A percentile compares a stretch with the other conserved stretches of the same genome.
Evolutionary conservation across 2,113 vertebrate genomes (phyloP).

Genomic region (Saimiri boliviensis): DNA sequence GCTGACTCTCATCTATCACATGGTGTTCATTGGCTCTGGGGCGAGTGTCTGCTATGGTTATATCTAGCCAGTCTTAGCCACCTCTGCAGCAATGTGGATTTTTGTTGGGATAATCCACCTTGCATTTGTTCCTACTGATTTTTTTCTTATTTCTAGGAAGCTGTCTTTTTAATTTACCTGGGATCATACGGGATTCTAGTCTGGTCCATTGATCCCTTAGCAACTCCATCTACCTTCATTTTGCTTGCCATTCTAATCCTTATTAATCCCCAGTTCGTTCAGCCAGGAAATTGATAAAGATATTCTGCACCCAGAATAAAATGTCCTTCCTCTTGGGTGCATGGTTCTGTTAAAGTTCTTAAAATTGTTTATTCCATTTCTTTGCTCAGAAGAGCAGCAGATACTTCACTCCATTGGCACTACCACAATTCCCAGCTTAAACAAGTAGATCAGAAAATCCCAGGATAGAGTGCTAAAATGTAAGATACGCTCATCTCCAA

Average conservation of each 20-base stretch:
- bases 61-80: neutral
- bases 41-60: neutral
- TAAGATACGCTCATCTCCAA: neutral
- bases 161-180: conserved; percentile 45
- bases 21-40: neutral
- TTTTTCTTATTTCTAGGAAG: conserved; percentile 59
- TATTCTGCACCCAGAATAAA: conserved; percentile 22
- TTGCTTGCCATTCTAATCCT: conserved; percentile 50
- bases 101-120: neutral
- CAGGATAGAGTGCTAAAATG: neutral
- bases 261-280: conserved; percentile 52
- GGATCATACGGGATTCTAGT: conserved; percentile 38
- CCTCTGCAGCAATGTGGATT: neutral
- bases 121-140: neutral
- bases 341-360: neutral
- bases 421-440: neutral
- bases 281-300: conserved; percentile 35
- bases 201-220: conserved; percentile 32
- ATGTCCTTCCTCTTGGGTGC: neutral
- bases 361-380: neutral
- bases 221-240: conserved; percentile 53
- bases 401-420: neutral
- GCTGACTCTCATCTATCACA: neutral
- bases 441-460: neutral
- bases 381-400: conserved; percentile 2